Evolutionary conservation across 1,140 invertebrate genomes (phyloP), one percentile per base, ranked within the genome.

Genomic region (Galendromus occidentalis): DNA sequence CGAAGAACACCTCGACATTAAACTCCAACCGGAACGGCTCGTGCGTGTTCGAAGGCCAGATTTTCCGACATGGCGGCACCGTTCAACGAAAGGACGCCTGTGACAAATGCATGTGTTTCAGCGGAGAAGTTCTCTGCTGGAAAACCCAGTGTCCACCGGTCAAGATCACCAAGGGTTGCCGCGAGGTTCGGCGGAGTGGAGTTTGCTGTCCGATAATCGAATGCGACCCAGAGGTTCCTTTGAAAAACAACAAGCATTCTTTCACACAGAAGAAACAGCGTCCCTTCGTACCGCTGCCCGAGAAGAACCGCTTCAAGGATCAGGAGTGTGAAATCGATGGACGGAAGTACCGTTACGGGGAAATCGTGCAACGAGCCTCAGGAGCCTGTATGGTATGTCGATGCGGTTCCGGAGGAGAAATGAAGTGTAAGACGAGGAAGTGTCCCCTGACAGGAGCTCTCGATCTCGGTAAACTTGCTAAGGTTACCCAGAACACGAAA

Each of bases 31-130:
- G 51, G 14, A 59, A 59, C 22, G 51, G 51, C 17, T 59, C 51
- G 1, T 59, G 51, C 25, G 51, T 59, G 9, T 59, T 59, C 33
- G 51, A 59, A 6, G 51, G 51, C 33, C 51, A 59, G 51, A 25
- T 59, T 6, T 59, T 18, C 33, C 51, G 51, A 25, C 51, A 59
- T 9, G 51, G 51, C 22, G 51, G 51, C n/a, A 59, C 25, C 20
- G 51, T 59, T 59, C 51, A 59, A 4, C 14, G 51, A 18, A 9
- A 14, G 22, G 51, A 59, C 51, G 51, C 51, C 12, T 59, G 51
- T 33, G 51, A 59, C 22, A 59, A 22, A 25, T 59, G 51, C 33
- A 59, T 59, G 51, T 59, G 51, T 22, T 59, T 59, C 22, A 59
- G 51, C 33, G 51, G 51, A 1, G 51, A 59, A 14, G 51, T 59